These are phyloP conservation scores for Nemurella pictetii DNA, from an alignment of 2,888 invertebrate genomes.

Conservation along the genomic window DNA sequence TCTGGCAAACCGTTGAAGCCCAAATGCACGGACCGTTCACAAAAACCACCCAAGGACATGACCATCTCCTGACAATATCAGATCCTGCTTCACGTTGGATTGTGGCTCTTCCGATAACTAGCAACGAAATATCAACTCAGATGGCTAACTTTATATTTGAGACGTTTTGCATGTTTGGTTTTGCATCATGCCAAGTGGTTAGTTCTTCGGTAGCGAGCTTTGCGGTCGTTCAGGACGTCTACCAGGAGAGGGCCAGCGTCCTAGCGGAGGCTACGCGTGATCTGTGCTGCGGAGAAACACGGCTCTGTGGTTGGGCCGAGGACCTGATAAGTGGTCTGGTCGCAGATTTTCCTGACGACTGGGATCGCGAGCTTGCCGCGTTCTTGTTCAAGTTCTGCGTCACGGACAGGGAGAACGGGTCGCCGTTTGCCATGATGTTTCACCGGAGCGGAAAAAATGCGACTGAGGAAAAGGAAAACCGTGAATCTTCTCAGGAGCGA, in stretches of 20 bases:
- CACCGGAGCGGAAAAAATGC: constrained; percentile 39
- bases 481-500: constrained; percentile 39
- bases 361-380: constrained; percentile 43
- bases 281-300: neutral
- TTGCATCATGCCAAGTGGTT: constrained; percentile 43
- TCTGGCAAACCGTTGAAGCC: constrained; percentile 43
- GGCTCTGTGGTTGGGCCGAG: constrained; percentile 42
- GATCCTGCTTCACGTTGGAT: constrained; percentile 46
- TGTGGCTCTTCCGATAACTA: constrained; percentile 42
- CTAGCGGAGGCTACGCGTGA: constrained; percentile 1
- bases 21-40: constrained; percentile 44
- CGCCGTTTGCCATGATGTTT: constrained; percentile 45
- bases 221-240: constrained; percentile 39
- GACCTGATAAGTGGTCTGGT: constrained; percentile 40
- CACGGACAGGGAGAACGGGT: constrained; percentile 33
- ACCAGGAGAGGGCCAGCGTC: constrained; percentile 35
- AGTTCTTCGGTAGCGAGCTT: constrained; percentile 35
- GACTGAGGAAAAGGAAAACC: constrained; percentile 42
- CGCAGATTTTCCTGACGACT: constrained; percentile 37
- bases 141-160: constrained; percentile 44
- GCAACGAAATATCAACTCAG: constrained; percentile 37
- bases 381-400: constrained; percentile 44
- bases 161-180: constrained; percentile 45
- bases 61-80: constrained; percentile 43
- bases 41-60: constrained; percentile 42